Base-by-base conservation (phyloP, 2,888 invertebrate genomes). In the Unio pictorum region DNA sequence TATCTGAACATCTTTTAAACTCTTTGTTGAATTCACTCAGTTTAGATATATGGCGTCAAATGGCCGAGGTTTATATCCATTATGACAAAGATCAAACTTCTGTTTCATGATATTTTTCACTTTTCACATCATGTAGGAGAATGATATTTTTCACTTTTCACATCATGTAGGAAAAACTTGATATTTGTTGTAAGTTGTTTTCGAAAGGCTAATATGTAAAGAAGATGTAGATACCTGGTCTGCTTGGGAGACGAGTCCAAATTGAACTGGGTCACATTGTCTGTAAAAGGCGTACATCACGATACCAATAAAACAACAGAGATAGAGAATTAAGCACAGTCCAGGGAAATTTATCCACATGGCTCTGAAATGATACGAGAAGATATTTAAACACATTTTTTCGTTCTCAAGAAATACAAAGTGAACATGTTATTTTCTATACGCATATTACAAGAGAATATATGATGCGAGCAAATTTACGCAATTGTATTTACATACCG, bases 301-400 rank as follows among this genome's bases (percentile, higher is more conserved):
- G 89, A 96, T 93, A 15, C 97, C 98, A 18, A 95, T 96, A 88
- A 95, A 93, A 89, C 95, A 95, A 89, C 96, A 96, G 23, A 96
- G 92, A 28, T 94, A 93, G 89, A 96, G 95, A 28, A 97, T 93
- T n/a, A 94, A 86, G 71, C 94, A 93, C 73, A 97, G 92, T 0
- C 96, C 94, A 70, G 93, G 87, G 64, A 94, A 92, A 62, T 95
- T 95, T 73, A 95, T 93, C 91, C 93, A 92, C 56, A 95, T 90
- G 0, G 95, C 95, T 73, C 95, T 95, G 90, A 55, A 81, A 76
- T 45, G 45, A 1, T 45, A 45, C 0, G 45, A 45, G 11, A 45
- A 45, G 2, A 23, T 58, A 58, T 45, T 65, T 15, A 34, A 45
- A 67, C 18, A 26, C 1, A 17, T 28, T 18, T 58, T 28, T 30